Base-by-base conservation (phyloP, 1,140 invertebrate genomes). In the Heliothis virescens region DNA sequence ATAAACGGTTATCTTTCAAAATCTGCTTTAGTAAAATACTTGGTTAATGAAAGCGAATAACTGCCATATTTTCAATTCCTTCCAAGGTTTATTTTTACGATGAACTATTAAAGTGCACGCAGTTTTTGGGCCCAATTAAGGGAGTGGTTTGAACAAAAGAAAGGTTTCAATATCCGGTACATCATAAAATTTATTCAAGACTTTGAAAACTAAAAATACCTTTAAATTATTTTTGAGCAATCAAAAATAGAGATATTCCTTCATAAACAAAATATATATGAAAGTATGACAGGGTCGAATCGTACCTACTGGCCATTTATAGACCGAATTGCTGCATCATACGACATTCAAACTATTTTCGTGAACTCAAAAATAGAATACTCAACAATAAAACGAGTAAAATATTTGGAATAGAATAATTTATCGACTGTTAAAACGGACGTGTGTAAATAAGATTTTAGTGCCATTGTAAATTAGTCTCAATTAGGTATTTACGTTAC, bases 371-470 rank as follows among this genome's bases (percentile, higher is more conserved):
- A 72, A 72, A 57, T 72, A 72, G 26, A 55, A 29, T 5, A 0
- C 16, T 41, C 50, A 21, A 16, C 53, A 60, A 72, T 72, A 72
- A 72, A 72, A 57, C 29, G 50, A 72, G 29, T 72, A 72, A 72
- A 72, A 72, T 72, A 57, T 72, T 72, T 57, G 50, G 52, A 57
- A 72, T 41, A n/a, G 69, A 59, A 57, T 57, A 34, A 72, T 72
- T 72, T 57, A 72, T 55, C n/a, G 52, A 3, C 53, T 34, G 52
- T 57, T 21, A 72, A 72, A 72, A 72, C 12, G 53, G 53, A 72
- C 26, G 29, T 1, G 18, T 29, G 21, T 60, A 60, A 60, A 60
- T 26, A 60, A 29, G 21, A 60, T 26, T 21, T 60, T 26, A 60
- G 21, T 15, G 12, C 29, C 57, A 15, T 4, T 60, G 57, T 60